Evolutionary conservation across 1,140 invertebrate genomes (phyloP).

Genomic region (Drosophila fuyamai): DNA sequence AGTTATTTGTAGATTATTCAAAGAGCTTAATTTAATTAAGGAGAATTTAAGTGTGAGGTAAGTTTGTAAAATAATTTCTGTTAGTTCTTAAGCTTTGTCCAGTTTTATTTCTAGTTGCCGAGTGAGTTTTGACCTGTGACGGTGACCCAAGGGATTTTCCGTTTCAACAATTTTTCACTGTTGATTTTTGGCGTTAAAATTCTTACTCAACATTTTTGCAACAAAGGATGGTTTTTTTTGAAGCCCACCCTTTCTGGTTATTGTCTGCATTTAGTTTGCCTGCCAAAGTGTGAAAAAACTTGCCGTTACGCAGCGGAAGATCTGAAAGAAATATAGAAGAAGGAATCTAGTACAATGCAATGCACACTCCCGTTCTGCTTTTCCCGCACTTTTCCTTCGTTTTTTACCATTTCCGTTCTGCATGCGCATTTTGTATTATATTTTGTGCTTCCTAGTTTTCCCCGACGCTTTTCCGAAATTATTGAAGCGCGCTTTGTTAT

Average conservation of each 20-base stretch:
- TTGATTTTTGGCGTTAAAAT: constrained; percentile 69
- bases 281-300: constrained; percentile 65
- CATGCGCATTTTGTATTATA: constrained; percentile 73
- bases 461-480: constrained; percentile 49
- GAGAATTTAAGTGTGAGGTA: constrained; percentile 69
- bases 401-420: constrained; percentile 59
- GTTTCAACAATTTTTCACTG: constrained; percentile 48
- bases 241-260: constrained; percentile 32
- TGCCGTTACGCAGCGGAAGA: constrained; percentile 67
- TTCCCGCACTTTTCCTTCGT: constrained; percentile 8
- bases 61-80: constrained; percentile 73
- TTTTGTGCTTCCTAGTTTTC: constrained; percentile 51
- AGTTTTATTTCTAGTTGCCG: neutral
- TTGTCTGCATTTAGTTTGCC: constrained; percentile 67
- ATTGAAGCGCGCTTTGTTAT: constrained; percentile 70
- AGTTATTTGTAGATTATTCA: too few relatives aligned
- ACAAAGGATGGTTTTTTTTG: constrained; percentile 40
- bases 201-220: constrained; percentile 55
- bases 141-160: constrained; percentile 41
- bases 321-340: constrained; percentile 49
- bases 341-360: constrained; percentile 63
- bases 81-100: constrained; percentile 44
- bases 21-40: too few relatives aligned
- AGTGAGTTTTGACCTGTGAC: constrained; percentile 21
- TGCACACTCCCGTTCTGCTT: constrained; percentile 48